Evolutionary conservation across 1,140 invertebrate genomes (phyloP).

Genomic region (Papilio polyxenes): DNA sequence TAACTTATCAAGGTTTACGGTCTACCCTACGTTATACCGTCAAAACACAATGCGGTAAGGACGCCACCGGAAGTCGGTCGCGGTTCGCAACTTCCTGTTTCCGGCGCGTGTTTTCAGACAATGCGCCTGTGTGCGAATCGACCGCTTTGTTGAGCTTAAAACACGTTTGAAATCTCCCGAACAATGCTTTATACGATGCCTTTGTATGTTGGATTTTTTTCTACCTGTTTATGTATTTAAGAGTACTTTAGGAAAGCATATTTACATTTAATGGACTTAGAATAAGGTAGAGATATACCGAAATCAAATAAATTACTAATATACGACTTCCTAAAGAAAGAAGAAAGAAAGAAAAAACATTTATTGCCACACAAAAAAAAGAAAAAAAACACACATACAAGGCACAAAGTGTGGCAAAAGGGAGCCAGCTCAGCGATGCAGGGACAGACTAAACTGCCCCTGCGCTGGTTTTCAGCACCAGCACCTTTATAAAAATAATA

Average conservation of each 20-base stretch:
- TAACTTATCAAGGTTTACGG: background rate
- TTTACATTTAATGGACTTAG: background rate
- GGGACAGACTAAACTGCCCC: too few species aligned
- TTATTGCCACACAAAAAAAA: too few species aligned
- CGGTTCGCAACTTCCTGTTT: conserved; percentile 48
- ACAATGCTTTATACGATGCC: conserved; percentile 1
- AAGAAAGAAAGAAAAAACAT: too few species aligned
- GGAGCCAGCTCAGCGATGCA: too few species aligned
- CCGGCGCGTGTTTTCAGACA: conserved; percentile 37
- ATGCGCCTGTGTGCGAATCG: conserved; percentile 26
- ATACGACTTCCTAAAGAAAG: too few species aligned
- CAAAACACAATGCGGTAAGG: conserved; percentile 45
- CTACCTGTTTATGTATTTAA: background rate
- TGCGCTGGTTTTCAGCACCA: too few species aligned
- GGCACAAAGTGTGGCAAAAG: too few species aligned
- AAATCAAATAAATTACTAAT: too few species aligned
- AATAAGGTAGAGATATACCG: background rate
- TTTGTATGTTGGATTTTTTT: background rate
- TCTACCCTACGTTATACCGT: conserved; percentile 39
- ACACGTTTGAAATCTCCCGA: conserved; percentile 12
- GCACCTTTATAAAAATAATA: too few species aligned
- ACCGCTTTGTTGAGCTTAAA: conserved; percentile 22
- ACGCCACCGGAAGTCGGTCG: conserved; percentile 44
- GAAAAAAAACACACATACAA: too few species aligned
- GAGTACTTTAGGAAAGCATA: background rate